phyloP scores from a whole-genome alignment of 2,113 vertebrate genomes.

The Tympanuchus pallidicinctus region DNA sequence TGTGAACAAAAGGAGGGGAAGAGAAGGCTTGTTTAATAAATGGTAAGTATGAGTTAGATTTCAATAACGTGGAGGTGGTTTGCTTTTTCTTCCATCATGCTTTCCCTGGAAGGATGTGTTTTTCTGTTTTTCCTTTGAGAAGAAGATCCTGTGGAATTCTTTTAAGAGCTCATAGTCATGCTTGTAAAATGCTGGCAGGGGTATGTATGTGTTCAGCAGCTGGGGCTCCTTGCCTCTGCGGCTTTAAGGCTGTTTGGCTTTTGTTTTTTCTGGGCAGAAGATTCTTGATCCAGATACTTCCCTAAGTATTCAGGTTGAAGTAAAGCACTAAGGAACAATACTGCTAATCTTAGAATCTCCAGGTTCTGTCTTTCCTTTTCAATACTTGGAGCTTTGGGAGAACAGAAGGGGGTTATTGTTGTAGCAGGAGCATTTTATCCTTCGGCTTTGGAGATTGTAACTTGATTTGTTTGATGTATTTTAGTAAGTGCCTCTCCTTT shows the following conservation, averaged over 20 bases:
- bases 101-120: background rate
- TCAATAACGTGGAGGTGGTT: background rate
- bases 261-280: background rate
- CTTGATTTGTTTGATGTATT: background rate
- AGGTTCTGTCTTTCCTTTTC: background rate
- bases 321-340: background rate
- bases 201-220: background rate
- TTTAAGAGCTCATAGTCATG: background rate
- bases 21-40: background rate
- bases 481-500: background rate
- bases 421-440: background rate
- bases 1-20: background rate
- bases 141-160: background rate
- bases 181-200: background rate
- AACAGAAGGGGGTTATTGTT: background rate
- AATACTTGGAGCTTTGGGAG: background rate
- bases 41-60: slow-evolving; percentile 44
- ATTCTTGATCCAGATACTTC: background rate
- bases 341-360: background rate
- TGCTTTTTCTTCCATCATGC: background rate
- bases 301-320: background rate
- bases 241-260: background rate
- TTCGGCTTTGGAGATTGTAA: background rate
- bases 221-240: background rate
- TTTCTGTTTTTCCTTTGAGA: background rate